Percentiles rank a stretch among this genome's conserved stretches.
phyloP scores from a whole-genome alignment of 2,797 vertebrate genomes.

The Alosa sapidissima region DNA sequence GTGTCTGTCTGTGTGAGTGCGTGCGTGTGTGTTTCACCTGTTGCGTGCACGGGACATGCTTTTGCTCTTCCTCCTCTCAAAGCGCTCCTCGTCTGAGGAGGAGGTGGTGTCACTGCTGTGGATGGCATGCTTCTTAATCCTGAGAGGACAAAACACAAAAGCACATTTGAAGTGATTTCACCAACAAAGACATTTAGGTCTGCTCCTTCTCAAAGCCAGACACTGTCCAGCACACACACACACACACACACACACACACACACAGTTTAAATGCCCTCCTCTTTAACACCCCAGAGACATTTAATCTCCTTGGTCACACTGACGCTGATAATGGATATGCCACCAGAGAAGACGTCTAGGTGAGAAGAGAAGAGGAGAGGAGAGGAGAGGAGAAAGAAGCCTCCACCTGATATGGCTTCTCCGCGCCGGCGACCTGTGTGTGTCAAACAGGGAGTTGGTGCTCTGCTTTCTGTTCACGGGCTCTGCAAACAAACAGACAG shows the following conservation, averaged over 20 bases:
- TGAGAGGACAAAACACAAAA: conserved; percentile 50
- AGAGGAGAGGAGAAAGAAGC: background rate
- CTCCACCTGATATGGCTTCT: conserved; percentile 96
- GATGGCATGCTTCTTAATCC: conserved; percentile 98
- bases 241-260: background rate
- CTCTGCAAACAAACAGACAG: conserved; percentile 71
- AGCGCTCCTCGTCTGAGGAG: conserved; percentile 97
- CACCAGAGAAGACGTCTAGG: background rate
- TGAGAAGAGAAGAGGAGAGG: background rate
- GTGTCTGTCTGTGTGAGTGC: background rate
- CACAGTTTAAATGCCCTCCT: background rate
- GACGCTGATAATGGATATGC: background rate
- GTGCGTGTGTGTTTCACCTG: conserved; percentile 70
- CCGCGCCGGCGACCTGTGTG: conserved; percentile 96
- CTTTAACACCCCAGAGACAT: background rate
- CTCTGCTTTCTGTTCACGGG: conserved; percentile 97
- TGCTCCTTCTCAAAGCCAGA: background rate
- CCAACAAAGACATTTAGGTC: background rate
- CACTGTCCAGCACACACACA: background rate
- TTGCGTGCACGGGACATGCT: conserved; percentile 97
- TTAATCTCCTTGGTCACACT: background rate
- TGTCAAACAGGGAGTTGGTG: conserved; percentile 94
- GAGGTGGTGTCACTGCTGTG: conserved; percentile 98
- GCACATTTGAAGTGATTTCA: no score
- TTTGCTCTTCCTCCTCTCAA: conserved; percentile 97